Evolutionary conservation across 92 coral and sea anemone species (phyloP), one percentile per base, ranked within the genome.

Genomic region (Siderastrea siderea): DNA sequence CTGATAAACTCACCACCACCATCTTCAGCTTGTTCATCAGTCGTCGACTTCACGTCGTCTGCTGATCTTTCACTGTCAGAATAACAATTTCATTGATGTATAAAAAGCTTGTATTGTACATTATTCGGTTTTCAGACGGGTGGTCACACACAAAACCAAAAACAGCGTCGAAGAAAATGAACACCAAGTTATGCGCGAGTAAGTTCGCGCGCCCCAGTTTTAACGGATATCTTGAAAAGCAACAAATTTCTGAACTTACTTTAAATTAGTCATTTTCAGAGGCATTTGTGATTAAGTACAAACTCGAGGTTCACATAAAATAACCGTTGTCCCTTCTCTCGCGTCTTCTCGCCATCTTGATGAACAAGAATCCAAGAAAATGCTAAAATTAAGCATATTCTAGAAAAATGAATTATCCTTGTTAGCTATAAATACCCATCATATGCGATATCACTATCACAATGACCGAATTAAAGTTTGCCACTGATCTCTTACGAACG

Each of bases 1-100:
- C 48, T 83, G 74, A 91, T 92, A 63, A 80, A 80, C 84, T 86
- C 93, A 59, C 81, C 91, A 4, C 47, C 58, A 57, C 15, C 66
- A 2, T 83, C 88, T 38, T 57, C 52, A 15, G 47, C 69, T 16
- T 87, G 77, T 62, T 77, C 92, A 49, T 83, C 82, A 48, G 55
- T 80, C 87, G 83, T 82, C 86, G 68, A 58, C 44, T 85, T 59
- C 84, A 82, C 73, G 7, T 47, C 54, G 15, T 53, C 62, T 3
- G 54, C 52, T 72, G 71, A 71, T 50, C 49, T 59, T 73, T 72
- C 57, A 63, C 11, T 13, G 16, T 38, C 43, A 38, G 51, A 52
- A 11, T 43, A 14, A 54, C 6, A 16, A 3, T 26, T 26, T 26
- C 38, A 26, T 26, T 26, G 38, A 26, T 26, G 38, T 26, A 26